phyloP scores from a whole-genome alignment of 2,888 invertebrate species.

The Sesia bembeciformis region DNA sequence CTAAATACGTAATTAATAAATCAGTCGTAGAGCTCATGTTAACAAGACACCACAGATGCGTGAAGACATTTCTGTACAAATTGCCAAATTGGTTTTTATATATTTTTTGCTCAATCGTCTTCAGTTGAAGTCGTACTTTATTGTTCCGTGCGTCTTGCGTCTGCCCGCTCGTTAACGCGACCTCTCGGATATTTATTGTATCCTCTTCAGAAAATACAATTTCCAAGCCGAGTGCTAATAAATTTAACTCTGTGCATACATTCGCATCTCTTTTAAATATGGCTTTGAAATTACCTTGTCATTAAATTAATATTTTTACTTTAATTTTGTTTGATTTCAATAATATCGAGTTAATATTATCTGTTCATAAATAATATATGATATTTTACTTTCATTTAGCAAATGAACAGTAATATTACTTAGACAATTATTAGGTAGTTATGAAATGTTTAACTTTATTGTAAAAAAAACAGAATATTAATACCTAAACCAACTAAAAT shows the following conservation, averaged over 20 bases:
- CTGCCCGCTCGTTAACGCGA: constrained; percentile 63
- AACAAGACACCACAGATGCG: background rate
- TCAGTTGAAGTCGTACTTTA: constrained; percentile 57
- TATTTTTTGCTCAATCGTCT: constrained; percentile 39
- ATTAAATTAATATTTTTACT: constrained; percentile 4
- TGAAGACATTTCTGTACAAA: constrained; percentile 2
- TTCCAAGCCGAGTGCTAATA: constrained; percentile 60
- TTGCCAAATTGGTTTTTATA: constrained; percentile 37
- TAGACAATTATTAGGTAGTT: too few species aligned
- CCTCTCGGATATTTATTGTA: constrained; percentile 70
- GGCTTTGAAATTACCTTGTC: constrained; percentile 13
- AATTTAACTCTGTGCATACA: constrained; percentile 45
- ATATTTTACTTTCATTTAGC: too few species aligned
- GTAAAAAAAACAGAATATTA: too few species aligned
- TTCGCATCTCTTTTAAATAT: constrained; percentile 25
- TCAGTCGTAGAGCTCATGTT: background rate
- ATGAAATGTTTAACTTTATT: too few species aligned
- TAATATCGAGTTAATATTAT: background rate
- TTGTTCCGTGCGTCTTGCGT: constrained; percentile 59
- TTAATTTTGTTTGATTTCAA: background rate
- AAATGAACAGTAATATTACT: too few species aligned
- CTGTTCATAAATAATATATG: too few species aligned
- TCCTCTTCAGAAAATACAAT: constrained; percentile 69
- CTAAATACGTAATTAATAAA: background rate
- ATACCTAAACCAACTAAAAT: too few species aligned